Percentiles rank a stretch among this genome's conserved stretches.
These are phyloP conservation scores for Halocynthia roretzi DNA, from an alignment of 23 tunicate species.

Conservation along the genomic window DNA sequence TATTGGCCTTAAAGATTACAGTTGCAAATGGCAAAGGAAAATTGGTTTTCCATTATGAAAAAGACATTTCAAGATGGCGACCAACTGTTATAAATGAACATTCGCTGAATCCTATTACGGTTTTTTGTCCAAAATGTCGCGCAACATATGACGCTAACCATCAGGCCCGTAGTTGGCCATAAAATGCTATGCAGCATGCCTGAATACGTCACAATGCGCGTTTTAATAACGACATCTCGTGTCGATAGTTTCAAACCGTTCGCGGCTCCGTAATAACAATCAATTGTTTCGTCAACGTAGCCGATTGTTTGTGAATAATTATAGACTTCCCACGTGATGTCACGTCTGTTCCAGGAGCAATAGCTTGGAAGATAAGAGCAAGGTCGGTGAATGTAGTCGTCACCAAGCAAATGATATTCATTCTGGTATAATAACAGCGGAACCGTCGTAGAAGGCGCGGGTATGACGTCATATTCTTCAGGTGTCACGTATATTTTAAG, in stretches of 20 bases:
- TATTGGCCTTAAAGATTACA: too few relatives aligned
- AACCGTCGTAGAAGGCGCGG: neutral
- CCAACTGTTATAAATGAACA: slow-evolving; percentile 90
- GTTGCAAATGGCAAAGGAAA: too few relatives aligned
- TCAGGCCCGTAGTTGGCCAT: slow-evolving; percentile 50
- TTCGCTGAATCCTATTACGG: slow-evolving; percentile 48
- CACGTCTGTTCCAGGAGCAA: slow-evolving; percentile 29
- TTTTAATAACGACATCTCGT: slow-evolving; percentile 24
- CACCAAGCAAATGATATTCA: slow-evolving; percentile 59
- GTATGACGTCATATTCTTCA: slow-evolving; percentile 4
- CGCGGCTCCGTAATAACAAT: slow-evolving; percentile 31
- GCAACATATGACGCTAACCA: slow-evolving; percentile 42
- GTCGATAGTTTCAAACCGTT: slow-evolving; percentile 8
- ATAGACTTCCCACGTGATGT: slow-evolving; percentile 21
- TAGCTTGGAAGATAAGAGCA: slow-evolving; percentile 64
- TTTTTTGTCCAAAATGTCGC: slow-evolving; percentile 71
- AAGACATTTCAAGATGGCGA: slow-evolving; percentile 40
- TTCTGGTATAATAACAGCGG: slow-evolving; percentile 53
- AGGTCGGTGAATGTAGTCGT: slow-evolving; percentile 42
- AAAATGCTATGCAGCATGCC: slow-evolving; percentile 30
- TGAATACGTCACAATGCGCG: slow-evolving; percentile 1
- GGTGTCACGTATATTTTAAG: slow-evolving; percentile 68
- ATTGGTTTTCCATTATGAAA: too few relatives aligned
- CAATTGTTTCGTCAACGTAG: slow-evolving; percentile 32
- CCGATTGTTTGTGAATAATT: slow-evolving; percentile 29